Percentiles rank a stretch among this genome's conserved stretches.
Conservation (phyloP, 1,140 invertebrate genomes). For the Eriosoma lanigerum region DNA sequence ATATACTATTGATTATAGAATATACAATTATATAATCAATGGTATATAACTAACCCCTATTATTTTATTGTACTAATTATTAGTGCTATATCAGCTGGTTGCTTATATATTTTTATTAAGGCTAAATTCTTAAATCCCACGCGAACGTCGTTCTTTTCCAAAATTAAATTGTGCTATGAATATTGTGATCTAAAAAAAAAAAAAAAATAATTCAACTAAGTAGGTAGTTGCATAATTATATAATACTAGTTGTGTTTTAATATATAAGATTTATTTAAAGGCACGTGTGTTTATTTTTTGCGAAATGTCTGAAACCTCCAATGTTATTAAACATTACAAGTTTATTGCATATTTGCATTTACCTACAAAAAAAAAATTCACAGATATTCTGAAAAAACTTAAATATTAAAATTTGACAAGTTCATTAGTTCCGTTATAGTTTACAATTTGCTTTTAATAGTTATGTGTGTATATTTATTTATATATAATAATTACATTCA, state of each 20-base stretch:
- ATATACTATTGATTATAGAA: neutral
- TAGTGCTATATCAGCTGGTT: neutral
- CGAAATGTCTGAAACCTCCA: constrained; percentile 13
- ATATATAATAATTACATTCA: constrained; percentile 29
- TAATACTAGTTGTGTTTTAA: too few relatives aligned
- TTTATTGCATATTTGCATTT: too few relatives aligned
- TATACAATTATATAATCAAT: too few relatives aligned
- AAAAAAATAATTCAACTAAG: neutral
- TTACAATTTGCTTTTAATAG: neutral
- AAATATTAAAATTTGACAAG: neutral
- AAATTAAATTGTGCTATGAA: neutral
- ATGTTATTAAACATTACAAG: neutral
- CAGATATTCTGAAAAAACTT: neutral
- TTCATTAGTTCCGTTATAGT: neutral
- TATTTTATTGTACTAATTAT: too few relatives aligned
- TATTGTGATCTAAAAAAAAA: neutral
- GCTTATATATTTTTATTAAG: neutral
- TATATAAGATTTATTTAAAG: too few relatives aligned
- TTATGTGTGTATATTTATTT: constrained; percentile 12
- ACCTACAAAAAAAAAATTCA: constrained; percentile 4
- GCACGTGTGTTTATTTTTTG: neutral
- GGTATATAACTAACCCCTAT: too few relatives aligned
- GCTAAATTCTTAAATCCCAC: neutral
- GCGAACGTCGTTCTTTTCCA: neutral
- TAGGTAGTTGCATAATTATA: neutral